Conservation (phyloP, 2,888 invertebrate species). For the Panorpa germanica region DNA sequence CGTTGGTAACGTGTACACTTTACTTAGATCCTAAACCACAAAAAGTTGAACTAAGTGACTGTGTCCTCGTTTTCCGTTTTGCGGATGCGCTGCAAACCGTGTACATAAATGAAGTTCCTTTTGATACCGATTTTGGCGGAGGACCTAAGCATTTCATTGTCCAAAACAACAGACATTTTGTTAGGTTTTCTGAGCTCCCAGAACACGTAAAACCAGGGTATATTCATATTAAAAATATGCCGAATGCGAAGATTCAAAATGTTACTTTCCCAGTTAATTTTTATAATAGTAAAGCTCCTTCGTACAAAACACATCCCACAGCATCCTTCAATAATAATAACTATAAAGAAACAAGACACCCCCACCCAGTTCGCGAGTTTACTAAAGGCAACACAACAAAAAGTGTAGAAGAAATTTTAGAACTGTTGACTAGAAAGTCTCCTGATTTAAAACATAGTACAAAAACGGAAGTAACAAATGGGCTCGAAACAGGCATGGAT, state of each 20-base stretch:
- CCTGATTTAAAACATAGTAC: too few relatives aligned
- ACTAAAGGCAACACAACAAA: too few relatives aligned
- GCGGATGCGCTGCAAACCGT: slow-evolving; percentile 59
- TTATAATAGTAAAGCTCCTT: too few relatives aligned
- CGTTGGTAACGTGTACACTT: slow-evolving; percentile 55
- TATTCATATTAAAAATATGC: slow-evolving; percentile 53
- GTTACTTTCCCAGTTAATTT: too few relatives aligned
- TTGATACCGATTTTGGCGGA: slow-evolving; percentile 67
- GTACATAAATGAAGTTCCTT: slow-evolving; percentile 57
- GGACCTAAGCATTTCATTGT: slow-evolving; percentile 60
- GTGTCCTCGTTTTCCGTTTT: slow-evolving; percentile 58
- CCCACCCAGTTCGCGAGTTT: too few relatives aligned
- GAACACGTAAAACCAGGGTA: slow-evolving; percentile 51
- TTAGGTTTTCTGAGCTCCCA: slow-evolving; percentile 64
- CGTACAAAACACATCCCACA: too few relatives aligned
- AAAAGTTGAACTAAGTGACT: slow-evolving; percentile 51
- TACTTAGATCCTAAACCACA: slow-evolving; percentile 73
- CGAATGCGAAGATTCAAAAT: slow-evolving; percentile 35
- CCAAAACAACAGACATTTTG: slow-evolving; percentile 55
- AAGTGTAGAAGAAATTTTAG: too few relatives aligned
- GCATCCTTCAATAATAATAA: too few relatives aligned
- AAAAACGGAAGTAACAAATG: too few relatives aligned
- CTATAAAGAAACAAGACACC: too few relatives aligned
- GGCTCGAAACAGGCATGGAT: too few relatives aligned
- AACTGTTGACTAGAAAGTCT: too few relatives aligned